phyloP scores from a whole-genome alignment of 2,113 vertebrate species.

The Chlorocebus sabaeus region DNA sequence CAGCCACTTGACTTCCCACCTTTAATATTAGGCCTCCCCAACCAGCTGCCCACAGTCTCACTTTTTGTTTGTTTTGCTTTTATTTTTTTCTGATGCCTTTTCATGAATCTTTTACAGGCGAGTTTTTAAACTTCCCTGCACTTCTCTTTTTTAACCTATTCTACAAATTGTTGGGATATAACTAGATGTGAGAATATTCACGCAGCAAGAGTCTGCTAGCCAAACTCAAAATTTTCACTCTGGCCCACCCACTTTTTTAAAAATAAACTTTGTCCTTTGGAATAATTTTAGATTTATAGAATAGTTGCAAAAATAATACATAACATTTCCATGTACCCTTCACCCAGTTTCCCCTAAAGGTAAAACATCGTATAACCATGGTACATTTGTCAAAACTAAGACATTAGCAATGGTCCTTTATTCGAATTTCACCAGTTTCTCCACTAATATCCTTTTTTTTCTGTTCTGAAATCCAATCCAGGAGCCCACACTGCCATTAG shows the following conservation, averaged over 20 bases:
- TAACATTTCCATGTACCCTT: background rate
- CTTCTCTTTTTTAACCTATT: conserved; percentile 29
- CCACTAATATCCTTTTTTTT: background rate
- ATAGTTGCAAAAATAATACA: background rate
- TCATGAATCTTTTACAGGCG: background rate
- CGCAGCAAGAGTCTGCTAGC: background rate
- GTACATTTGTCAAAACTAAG: background rate
- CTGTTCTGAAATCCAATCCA: background rate
- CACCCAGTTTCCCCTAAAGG: background rate
- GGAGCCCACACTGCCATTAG: background rate
- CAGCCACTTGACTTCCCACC: background rate
- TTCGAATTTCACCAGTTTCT: background rate
- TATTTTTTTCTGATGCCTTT: background rate
- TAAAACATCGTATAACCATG: background rate
- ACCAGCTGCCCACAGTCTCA: background rate
- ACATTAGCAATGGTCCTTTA: background rate
- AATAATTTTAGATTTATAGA: conserved; percentile 12
- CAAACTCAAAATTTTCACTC: conserved; percentile 45
- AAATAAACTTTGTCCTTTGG: conserved; percentile 26
- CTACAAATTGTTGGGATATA: conserved; percentile 29
- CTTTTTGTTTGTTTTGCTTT: background rate
- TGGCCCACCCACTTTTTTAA: conserved; percentile 47
- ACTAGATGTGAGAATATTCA: conserved; percentile 29
- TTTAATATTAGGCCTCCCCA: no score
- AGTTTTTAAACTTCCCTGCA: background rate